Base-by-base conservation (phyloP, 2,888 invertebrate genomes). In the Rhaphigaster nebulosa region DNA sequence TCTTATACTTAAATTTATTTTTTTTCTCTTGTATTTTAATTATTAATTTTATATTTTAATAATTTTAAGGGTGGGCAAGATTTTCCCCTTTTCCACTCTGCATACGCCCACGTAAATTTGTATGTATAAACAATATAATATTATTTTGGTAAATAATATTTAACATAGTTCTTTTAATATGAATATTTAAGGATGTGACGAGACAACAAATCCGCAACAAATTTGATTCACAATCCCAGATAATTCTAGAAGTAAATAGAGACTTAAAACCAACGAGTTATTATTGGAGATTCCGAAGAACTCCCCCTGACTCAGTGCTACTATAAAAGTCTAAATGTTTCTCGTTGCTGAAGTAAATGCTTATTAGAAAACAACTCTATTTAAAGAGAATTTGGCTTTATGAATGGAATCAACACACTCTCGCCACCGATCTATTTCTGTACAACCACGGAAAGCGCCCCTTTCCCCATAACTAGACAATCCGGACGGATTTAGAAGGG, bases 381-480 rank as follows among this genome's bases (percentile, higher is more conserved):
- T 84, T 84, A 84, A 84, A 84, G 80, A 45, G 80, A 8, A 45
- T 84, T 84, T 41, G 80, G 41, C 80, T 45, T 38, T 45, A 84
- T 84, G 80, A 84, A 84, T 84, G 80, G 80, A 84, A 41, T 84
- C 41, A 41, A 41, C 80, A 70, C 70, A 70, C 38, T 45, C 80
- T 84, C 80, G 38, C 80, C 45, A 23, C 45, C 12, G 38, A 45
- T 41, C 45, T 70, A 70, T 70, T 70, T 34, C 20, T 29, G 34
- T 13, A 70, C 34, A 34, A 45, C 80, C 45, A 45, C 38, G 80
- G 80, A 84, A 84, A 84, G 80, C 80, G 45, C 56, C 88, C 88
- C 56, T 88, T 88, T 88, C 54, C 54, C 88, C 88, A 88, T 54
- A 88, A 88, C 56, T 88, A 88, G 88, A 88, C 88, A 88, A 88